phyloP scores from a whole-genome alignment of 2,113 vertebrate genomes.

The Macrotis lagotis region DNA sequence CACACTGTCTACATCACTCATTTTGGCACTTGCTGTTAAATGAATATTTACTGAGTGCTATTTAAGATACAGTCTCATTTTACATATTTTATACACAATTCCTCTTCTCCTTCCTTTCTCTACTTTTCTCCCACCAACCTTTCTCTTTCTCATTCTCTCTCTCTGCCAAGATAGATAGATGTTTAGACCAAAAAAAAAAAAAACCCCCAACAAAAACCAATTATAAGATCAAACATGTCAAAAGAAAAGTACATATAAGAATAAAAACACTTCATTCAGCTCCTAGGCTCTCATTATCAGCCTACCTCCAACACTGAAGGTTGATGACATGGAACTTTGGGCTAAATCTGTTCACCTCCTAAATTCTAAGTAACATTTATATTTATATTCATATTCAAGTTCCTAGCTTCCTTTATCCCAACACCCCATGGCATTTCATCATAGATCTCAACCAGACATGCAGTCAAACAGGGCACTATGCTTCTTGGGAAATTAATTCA shows the following conservation, averaged over 20 bases:
- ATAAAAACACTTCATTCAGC: not conserved
- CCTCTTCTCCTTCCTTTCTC: not conserved
- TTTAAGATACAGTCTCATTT: not conserved
- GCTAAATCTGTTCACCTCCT: not conserved
- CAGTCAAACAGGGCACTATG: not conserved
- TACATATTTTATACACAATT: not conserved
- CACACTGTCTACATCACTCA: not conserved
- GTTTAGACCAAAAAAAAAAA: not conserved
- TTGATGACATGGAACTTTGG: not conserved
- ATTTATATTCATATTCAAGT: not conserved
- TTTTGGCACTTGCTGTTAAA: not conserved
- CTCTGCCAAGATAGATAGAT: not conserved
- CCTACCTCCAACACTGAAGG: not conserved
- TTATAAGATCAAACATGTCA: not conserved
- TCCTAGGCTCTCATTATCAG: not conserved
- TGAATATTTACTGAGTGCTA: not conserved
- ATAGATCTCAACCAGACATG: not conserved
- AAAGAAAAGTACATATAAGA: not conserved
- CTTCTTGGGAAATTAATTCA: not conserved
- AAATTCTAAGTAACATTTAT: not conserved
- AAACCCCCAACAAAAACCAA: no score
- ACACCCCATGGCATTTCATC: not conserved
- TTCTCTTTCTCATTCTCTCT: not conserved
- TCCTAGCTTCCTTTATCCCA: not conserved
- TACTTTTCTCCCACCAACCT: not conserved